phyloP scores from a whole-genome alignment of 2,113 vertebrate genomes.

The Indicator maculatus region DNA sequence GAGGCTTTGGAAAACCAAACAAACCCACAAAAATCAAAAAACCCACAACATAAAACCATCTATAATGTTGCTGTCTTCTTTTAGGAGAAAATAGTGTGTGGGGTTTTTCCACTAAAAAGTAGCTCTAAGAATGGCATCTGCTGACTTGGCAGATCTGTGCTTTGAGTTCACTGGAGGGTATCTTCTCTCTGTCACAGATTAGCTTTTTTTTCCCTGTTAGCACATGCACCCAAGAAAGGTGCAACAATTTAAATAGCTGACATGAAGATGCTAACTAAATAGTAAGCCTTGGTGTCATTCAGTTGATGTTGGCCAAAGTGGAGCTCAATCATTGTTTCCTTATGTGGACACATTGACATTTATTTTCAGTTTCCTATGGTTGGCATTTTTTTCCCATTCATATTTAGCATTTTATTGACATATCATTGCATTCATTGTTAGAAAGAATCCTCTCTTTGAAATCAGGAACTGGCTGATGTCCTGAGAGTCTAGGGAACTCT shows the following conservation, averaged over 20 bases:
- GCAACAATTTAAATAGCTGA: neutral
- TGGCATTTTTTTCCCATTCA: neutral
- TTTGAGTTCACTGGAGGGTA: conserved; percentile 4
- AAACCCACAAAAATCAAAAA: fast-evolving
- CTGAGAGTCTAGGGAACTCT: neutral
- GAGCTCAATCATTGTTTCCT: neutral
- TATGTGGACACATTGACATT: neutral
- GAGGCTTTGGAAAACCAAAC: neutral
- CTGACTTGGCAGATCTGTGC: conserved; percentile 14
- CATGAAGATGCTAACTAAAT: neutral
- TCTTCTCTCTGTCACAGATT: neutral
- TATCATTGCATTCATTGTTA: neutral
- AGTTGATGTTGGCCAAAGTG: neutral
- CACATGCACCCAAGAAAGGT: neutral
- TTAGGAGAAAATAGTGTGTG: neutral
- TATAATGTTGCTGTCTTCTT: neutral
- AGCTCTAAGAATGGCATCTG: neutral
- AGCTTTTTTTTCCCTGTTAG: neutral
- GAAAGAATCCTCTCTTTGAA: neutral
- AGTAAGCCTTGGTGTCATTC: neutral
- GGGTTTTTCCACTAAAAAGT: neutral
- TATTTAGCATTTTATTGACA: neutral
- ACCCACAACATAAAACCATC: neutral
- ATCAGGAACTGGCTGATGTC: neutral
- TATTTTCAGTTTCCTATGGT: neutral